Percentiles rank a stretch among this genome's conserved stretches.
These are phyloP conservation scores for Nebria brevicollis DNA, from an alignment of 2,888 invertebrate species.

Conservation along the genomic window DNA sequence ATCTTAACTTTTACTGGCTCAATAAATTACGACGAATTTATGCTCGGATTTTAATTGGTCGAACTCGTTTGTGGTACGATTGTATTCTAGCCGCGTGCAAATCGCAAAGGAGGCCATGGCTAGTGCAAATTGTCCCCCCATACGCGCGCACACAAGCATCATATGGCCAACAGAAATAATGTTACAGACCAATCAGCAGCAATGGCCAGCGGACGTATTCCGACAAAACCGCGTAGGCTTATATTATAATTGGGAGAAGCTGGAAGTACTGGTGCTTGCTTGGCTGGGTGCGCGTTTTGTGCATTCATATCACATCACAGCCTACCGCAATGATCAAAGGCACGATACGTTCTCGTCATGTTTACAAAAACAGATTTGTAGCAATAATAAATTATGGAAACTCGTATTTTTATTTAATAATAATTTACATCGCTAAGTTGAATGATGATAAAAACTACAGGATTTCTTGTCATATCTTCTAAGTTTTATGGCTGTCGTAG, in stretches of 20 bases:
- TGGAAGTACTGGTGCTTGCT: background rate
- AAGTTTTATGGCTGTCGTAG: background rate
- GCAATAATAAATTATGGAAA: background rate
- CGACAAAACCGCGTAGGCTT: background rate
- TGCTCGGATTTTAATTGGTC: slow-evolving; percentile 41
- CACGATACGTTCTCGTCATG: background rate
- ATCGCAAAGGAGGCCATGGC: slow-evolving; percentile 28
- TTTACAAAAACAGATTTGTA: background rate
- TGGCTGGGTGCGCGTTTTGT: background rate
- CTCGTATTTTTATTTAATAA: background rate
- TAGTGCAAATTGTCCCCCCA: slow-evolving; percentile 22
- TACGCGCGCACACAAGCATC: background rate
- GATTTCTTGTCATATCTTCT: background rate
- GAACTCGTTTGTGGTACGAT: slow-evolving; percentile 17
- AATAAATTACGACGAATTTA: slow-evolving; percentile 40
- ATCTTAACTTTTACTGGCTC: slow-evolving; percentile 37
- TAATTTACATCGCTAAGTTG: background rate
- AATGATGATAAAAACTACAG: background rate
- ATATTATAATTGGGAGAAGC: background rate
- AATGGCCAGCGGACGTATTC: background rate
- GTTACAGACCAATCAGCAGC: background rate
- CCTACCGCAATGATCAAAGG: background rate
- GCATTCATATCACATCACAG: background rate
- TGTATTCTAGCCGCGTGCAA: slow-evolving; percentile 25
- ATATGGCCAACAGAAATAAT: background rate